Evolutionary conservation across 2,888 invertebrate species (phyloP).

Genomic region (Protonemura montana): DNA sequence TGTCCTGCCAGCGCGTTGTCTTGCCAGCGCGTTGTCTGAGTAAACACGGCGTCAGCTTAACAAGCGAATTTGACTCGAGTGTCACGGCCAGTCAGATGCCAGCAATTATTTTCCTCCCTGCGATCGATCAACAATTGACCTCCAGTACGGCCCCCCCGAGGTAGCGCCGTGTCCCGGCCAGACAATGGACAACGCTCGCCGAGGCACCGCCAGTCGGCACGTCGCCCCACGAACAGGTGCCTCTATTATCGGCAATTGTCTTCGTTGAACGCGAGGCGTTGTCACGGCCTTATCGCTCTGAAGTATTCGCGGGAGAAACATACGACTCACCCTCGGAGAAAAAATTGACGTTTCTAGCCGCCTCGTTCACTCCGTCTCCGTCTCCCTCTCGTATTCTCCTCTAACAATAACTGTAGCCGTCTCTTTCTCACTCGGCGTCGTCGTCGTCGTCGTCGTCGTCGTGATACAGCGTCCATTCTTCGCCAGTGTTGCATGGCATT

Average conservation of each 20-base stretch:
- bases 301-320: not conserved
- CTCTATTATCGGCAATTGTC: not conserved
- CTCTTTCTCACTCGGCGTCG: conserved; percentile 26
- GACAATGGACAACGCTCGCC: not conserved
- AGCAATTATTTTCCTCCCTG: too few species aligned
- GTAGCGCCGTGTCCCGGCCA: too few species aligned
- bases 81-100: too few species aligned
- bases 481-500: conserved; percentile 39
- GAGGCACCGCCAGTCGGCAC: too few species aligned
- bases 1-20: too few species aligned
- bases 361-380: not conserved
- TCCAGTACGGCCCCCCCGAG: too few species aligned
- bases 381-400: conserved; percentile 25
- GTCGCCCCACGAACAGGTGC: not conserved
- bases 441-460: not conserved
- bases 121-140: too few species aligned
- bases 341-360: not conserved
- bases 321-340: not conserved
- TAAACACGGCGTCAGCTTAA: too few species aligned
- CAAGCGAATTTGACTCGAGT: too few species aligned
- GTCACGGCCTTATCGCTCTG: not conserved
- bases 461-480: conserved; percentile 14
- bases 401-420: conserved; percentile 25
- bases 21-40: too few species aligned
- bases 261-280: not conserved